Percentiles rank a stretch among this genome's conserved stretches.
Conservation (phyloP, 23 tunicate species). For the Styela clava region DNA sequence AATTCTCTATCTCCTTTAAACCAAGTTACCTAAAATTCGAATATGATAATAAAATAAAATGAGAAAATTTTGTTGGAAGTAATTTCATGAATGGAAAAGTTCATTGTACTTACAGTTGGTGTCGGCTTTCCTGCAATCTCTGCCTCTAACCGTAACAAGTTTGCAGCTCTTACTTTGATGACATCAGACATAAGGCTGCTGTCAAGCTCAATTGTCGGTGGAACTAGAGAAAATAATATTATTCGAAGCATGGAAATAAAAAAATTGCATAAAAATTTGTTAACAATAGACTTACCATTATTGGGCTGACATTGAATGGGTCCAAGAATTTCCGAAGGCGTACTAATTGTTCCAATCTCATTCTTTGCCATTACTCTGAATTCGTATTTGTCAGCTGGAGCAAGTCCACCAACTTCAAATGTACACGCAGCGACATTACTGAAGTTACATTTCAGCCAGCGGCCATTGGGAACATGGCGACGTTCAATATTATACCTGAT, state of each 20-base stretch:
- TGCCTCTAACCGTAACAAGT: constrained; percentile 31
- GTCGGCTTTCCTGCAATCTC: constrained; percentile 41
- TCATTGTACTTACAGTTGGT: constrained; percentile 29
- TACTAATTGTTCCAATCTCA: constrained; percentile 31
- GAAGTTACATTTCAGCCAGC: constrained; percentile 73
- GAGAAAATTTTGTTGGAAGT: not conserved
- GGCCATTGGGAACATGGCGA: constrained; percentile 61
- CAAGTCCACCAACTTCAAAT: constrained; percentile 27
- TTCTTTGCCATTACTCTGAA: constrained; percentile 47
- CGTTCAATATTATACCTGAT: constrained; percentile 50
- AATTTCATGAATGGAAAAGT: too few species aligned
- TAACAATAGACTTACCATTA: constrained; percentile 13
- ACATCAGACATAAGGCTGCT: constrained; percentile 43
- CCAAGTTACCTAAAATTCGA: constrained; percentile 31
- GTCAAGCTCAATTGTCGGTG: constrained; percentile 57
- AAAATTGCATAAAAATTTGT: not conserved
- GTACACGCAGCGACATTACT: constrained; percentile 21
- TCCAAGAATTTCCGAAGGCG: constrained; percentile 47
- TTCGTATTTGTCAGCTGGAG: constrained; percentile 25
- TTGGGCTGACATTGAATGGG: constrained; percentile 46
- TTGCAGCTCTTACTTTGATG: constrained; percentile 48
- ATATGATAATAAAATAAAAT: not conserved
- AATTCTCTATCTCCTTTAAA: constrained; percentile 39
- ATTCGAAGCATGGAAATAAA: not conserved
- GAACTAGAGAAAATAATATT: not conserved